Conservation (phyloP, 1,140 invertebrate species). For the Grapholita molesta region DNA sequence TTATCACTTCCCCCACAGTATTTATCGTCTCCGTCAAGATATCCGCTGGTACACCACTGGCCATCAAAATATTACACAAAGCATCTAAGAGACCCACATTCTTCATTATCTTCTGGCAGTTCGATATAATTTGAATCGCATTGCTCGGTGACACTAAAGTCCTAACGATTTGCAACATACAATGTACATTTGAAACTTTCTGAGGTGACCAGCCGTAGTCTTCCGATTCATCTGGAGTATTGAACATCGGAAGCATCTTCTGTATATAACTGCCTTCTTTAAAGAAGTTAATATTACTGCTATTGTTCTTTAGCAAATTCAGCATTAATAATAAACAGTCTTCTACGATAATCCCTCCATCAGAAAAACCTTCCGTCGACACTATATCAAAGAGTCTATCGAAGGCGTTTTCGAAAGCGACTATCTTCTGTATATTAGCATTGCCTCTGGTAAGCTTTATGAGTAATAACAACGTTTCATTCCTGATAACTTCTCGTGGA, state of each 20-base stretch:
- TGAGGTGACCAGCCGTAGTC: constrained; percentile 94
- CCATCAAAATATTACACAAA: constrained; percentile 95
- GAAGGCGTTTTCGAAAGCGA: constrained; percentile 99
- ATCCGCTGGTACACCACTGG: constrained; percentile 96
- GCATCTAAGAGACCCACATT: constrained; percentile 89
- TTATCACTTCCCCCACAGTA: constrained; percentile 95
- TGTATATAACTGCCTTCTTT: constrained; percentile 98
- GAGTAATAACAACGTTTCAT: constrained; percentile 96
- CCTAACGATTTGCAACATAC: constrained; percentile 93
- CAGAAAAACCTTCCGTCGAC: constrained; percentile 92
- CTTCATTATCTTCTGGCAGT: constrained; percentile 94
- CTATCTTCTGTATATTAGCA: constrained; percentile 99
- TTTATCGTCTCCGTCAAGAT: constrained; percentile 98
- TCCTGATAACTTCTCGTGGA: constrained; percentile 96
- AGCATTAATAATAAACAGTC: constrained; percentile 97
- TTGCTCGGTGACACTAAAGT: constrained; percentile 94
- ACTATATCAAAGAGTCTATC: constrained; percentile 97
- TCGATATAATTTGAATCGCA: constrained; percentile 83
- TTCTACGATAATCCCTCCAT: constrained; percentile 98
- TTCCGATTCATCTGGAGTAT: constrained; percentile 83
- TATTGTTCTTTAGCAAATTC: constrained; percentile 96
- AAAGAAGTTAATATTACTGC: constrained; percentile 99
- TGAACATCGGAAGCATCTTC: constrained; percentile 92
- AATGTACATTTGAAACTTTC: constrained; percentile 96
- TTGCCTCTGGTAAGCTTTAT: constrained; percentile 97